Evolutionary conservation across 2,888 invertebrate genomes (phyloP).

Genomic region (Ligdia adustata): DNA sequence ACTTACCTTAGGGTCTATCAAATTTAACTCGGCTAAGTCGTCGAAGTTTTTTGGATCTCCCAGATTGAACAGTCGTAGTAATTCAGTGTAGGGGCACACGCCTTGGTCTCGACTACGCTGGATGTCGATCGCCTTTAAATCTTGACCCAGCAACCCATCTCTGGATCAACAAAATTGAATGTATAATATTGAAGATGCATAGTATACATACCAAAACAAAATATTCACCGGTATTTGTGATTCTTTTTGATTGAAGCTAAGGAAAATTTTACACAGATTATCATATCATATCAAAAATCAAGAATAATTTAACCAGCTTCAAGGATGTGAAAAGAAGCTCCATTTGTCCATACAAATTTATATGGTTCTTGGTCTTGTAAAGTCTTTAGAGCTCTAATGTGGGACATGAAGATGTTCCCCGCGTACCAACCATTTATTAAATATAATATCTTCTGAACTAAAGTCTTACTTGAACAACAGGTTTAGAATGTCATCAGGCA

Average conservation of each 20-base stretch:
- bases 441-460: too few species aligned
- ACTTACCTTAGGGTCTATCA: slow-evolving; percentile 34
- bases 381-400: too few species aligned
- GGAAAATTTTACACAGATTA: too few species aligned
- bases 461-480: slow-evolving; percentile 29
- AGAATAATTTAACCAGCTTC: too few species aligned
- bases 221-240: too few species aligned
- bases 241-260: too few species aligned
- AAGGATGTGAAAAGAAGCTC: too few species aligned
- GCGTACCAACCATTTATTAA: too few species aligned
- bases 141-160: slow-evolving; percentile 25
- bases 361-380: too few species aligned
- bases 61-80: slow-evolving; percentile 26
- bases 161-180: slow-evolving; percentile 10
- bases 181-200: not conserved
- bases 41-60: slow-evolving; percentile 26
- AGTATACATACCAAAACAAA: not conserved
- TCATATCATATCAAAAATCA: not conserved
- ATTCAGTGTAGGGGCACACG: slow-evolving; percentile 23
- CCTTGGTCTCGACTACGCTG: slow-evolving; percentile 42
- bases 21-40: slow-evolving; percentile 30
- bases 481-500: slow-evolving; percentile 26
- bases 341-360: too few species aligned
- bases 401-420: too few species aligned
- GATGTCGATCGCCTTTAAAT: slow-evolving; percentile 39